Evolutionary conservation across 2,113 vertebrate genomes (phyloP).

Genomic region (Cettia cetti): DNA sequence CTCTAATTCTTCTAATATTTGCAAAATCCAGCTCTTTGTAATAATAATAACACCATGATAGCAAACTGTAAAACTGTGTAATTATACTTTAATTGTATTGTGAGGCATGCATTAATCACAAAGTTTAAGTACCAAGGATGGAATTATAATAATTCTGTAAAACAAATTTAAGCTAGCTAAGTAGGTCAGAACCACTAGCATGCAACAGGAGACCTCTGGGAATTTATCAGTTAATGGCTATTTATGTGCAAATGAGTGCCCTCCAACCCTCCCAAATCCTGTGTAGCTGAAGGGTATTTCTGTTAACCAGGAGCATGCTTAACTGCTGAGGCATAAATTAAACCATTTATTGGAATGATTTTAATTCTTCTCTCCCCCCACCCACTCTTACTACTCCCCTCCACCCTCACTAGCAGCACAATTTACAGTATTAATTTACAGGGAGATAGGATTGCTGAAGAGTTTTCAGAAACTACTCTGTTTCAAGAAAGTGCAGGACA

Average conservation of each 20-base stretch:
- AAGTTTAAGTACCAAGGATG: constrained; percentile 88
- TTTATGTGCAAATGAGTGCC: constrained; percentile 98
- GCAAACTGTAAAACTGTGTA: constrained; percentile 87
- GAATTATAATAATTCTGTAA: constrained; percentile 95
- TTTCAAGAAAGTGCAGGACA: background rate
- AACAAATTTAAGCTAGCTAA: constrained; percentile 91
- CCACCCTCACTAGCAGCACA: constrained; percentile 60
- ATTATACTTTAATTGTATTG: constrained; percentile 97
- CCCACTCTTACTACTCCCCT: constrained; percentile 30
- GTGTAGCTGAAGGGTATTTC: constrained; percentile 90
- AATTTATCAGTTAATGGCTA: constrained; percentile 89
- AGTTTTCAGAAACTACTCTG: constrained; percentile 60
- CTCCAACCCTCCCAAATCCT: constrained; percentile 87
- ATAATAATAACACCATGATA: constrained; percentile 85
- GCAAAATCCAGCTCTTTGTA: constrained; percentile 87
- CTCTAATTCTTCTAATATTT: constrained; percentile 92
- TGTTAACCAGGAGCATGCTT: constrained; percentile 87
- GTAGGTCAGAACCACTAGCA: constrained; percentile 90
- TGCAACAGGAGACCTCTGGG: constrained; percentile 85
- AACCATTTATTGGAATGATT: constrained; percentile 82
- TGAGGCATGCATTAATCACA: constrained; percentile 93
- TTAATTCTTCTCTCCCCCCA: constrained; percentile 70
- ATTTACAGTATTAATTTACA: constrained; percentile 71
- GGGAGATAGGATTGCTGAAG: constrained; percentile 39
- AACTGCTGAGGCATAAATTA: constrained; percentile 83